A percentile compares a stretch with the other conserved stretches of the same genome.
phyloP scores from a whole-genome alignment of 2,113 vertebrate species.

The Opisthocomus hoazin region DNA sequence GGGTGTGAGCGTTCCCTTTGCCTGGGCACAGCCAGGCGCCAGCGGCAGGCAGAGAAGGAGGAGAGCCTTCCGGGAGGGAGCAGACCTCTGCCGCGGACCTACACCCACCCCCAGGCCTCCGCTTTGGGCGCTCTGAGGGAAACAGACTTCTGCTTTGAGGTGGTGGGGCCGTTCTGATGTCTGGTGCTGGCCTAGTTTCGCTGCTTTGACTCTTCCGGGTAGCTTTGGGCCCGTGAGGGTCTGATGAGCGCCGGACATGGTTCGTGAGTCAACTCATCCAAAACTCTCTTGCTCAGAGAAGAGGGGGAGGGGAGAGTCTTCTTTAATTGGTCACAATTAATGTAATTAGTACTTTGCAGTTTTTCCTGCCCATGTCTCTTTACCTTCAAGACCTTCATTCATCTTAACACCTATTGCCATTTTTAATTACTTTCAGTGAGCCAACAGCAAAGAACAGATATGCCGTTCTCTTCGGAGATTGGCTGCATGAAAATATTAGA shows the following conservation, averaged over 20 bases:
- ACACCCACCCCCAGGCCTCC: background rate
- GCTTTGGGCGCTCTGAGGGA: rapidly evolving
- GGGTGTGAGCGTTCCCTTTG: background rate
- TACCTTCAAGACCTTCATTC: conserved; percentile 17
- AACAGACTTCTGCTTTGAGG: background rate
- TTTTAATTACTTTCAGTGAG: conserved; percentile 18
- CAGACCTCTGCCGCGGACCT: background rate
- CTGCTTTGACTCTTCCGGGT: background rate
- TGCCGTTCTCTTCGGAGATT: background rate
- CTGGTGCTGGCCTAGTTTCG: background rate
- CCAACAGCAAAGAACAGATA: background rate
- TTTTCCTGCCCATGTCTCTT: background rate
- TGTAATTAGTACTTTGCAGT: background rate
- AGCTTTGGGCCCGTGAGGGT: background rate
- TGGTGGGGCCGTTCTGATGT: background rate
- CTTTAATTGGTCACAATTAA: background rate
- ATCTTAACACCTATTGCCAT: background rate
- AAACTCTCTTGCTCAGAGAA: background rate
- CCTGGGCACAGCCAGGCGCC: background rate
- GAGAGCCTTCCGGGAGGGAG: background rate
- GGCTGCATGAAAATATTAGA: background rate
- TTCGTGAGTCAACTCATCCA: background rate
- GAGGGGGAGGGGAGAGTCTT: background rate
- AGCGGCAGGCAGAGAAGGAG: background rate
- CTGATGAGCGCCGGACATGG: background rate